These are phyloP conservation scores for Ptilonorhynchus violaceus DNA, from an alignment of 2,113 vertebrate genomes.

Conservation along the genomic window DNA sequence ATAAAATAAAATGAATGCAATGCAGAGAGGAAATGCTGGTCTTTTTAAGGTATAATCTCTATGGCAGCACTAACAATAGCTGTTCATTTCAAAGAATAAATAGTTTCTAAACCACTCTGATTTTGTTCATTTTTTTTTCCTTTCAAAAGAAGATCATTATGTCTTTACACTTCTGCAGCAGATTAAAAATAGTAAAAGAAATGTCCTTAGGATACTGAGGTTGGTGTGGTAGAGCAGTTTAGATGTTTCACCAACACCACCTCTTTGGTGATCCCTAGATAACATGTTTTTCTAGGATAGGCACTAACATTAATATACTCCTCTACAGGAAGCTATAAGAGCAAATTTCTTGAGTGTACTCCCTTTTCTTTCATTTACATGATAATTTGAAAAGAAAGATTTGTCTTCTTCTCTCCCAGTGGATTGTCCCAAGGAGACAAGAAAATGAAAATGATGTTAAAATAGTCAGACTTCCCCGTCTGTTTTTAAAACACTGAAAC, in stretches of 20 bases:
- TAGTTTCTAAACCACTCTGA: background rate
- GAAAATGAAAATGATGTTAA: background rate
- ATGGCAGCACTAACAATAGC: constrained; percentile 3
- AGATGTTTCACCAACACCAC: background rate
- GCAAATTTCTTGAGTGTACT: background rate
- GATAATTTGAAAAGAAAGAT: background rate
- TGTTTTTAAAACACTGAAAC: background rate
- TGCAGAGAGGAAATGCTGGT: background rate
- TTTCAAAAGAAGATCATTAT: background rate
- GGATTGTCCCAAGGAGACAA: background rate
- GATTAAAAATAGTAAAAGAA: background rate
- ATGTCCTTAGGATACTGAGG: background rate
- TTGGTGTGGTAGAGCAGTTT: background rate
- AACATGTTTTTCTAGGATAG: background rate
- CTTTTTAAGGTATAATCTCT: constrained; percentile 12
- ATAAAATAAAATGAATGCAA: background rate
- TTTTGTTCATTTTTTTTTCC: background rate
- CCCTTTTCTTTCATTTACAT: background rate
- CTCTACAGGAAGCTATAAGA: background rate
- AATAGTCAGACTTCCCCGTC: background rate
- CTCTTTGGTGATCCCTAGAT: background rate
- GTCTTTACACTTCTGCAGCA: background rate
- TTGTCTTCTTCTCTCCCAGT: background rate
- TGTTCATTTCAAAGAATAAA: background rate
- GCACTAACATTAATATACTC: background rate